A percentile compares a stretch with the other conserved stretches of the same genome.
Conservation (phyloP, 2,888 invertebrate genomes). For the Ochropleura plecta region DNA sequence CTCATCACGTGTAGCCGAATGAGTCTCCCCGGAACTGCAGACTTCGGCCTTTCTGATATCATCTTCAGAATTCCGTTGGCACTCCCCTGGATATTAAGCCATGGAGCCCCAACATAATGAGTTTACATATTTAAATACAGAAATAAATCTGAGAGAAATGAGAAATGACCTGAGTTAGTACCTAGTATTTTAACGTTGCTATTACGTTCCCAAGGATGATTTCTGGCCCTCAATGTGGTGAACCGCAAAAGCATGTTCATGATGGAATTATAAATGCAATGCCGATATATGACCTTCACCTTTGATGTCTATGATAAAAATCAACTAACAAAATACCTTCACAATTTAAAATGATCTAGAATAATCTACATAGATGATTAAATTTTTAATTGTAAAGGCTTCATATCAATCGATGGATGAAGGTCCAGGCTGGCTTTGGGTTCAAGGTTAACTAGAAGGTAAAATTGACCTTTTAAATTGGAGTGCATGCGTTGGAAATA, state of each 20-base stretch:
- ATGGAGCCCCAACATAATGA: no score
- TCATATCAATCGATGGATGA: constrained; percentile 14
- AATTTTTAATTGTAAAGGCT: constrained; percentile 38
- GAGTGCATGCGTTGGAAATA: neutral
- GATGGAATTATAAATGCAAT: neutral
- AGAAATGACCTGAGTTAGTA: no score
- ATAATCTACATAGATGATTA: no score
- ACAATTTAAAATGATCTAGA: constrained; percentile 1
- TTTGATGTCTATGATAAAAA: neutral
- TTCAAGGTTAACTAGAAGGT: neutral
- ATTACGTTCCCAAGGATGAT: neutral
- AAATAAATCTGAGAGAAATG: no score
- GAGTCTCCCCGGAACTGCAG: no score
- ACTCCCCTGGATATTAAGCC: no score
- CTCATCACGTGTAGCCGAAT: no score
- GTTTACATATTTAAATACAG: no score
- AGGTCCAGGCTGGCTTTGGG: neutral
- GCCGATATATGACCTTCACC: neutral
- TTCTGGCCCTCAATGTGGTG: neutral
- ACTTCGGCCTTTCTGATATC: no score
- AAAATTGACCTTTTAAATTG: neutral
- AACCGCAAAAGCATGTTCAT: neutral
- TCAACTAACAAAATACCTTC: neutral
- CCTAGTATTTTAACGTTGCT: no score
- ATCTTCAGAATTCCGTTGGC: no score